These are phyloP conservation scores for Nemotelus pantherinus DNA, from an alignment of 2,888 invertebrate genomes.

Conservation along the genomic window DNA sequence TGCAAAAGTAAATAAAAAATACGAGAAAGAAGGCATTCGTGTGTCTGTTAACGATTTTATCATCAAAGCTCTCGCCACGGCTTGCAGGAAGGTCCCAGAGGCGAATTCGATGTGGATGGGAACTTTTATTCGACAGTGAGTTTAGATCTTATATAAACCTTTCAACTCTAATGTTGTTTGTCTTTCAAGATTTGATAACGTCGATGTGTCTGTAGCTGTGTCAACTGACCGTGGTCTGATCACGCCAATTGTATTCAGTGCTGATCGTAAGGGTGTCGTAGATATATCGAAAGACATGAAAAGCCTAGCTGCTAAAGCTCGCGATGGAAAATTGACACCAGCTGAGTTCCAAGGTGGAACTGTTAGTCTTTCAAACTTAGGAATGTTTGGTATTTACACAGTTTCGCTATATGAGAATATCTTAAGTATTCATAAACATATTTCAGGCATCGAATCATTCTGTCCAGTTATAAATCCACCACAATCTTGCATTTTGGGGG, in stretches of 20 bases:
- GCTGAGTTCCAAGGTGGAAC: conserved; percentile 98
- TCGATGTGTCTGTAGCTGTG: conserved; percentile 97
- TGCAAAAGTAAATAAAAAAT: conserved; percentile 78
- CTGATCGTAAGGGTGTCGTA: conserved; percentile 87
- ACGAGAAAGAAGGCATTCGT: conserved; percentile 83
- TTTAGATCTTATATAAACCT: conserved; percentile 52
- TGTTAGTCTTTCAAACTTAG: conserved; percentile 92
- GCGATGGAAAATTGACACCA: conserved; percentile 88
- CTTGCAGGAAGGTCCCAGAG: conserved; percentile 89
- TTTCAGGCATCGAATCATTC: conserved; percentile 72
- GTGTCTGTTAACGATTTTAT: conserved; percentile 96
- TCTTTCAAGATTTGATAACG: conserved; percentile 77
- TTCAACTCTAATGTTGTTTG: conserved; percentile 4
- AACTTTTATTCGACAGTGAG: conserved; percentile 89
- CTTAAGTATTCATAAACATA: too few relatives aligned
- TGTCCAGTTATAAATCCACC: conserved; percentile 96
- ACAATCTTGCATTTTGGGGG: conserved; percentile 92
- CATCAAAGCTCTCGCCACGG: conserved; percentile 90
- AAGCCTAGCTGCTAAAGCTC: conserved; percentile 83
- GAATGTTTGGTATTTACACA: conserved; percentile 81
- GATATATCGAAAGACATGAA: conserved; percentile 85
- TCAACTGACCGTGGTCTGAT: conserved; percentile 94
- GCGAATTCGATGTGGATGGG: conserved; percentile 97
- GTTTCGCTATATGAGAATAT: background rate
- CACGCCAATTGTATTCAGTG: conserved; percentile 94